A percentile compares a stretch with the other conserved stretches of the same genome.
Conservation (phyloP, 1,140 invertebrate genomes). For the Daktulosphaira vitifoliae region DNA sequence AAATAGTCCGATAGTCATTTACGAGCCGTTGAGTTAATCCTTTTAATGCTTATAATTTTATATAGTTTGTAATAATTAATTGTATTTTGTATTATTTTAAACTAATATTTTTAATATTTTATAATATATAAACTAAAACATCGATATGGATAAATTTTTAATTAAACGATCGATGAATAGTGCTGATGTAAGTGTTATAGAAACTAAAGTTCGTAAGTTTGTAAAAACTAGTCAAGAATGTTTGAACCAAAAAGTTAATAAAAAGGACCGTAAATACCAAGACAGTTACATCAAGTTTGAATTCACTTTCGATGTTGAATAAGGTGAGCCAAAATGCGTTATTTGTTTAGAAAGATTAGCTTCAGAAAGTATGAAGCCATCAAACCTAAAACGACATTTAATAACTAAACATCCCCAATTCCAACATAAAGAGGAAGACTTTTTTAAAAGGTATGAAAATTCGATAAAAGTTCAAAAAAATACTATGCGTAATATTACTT, state of each 20-base stretch:
- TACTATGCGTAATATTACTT: not conserved
- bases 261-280: not conserved
- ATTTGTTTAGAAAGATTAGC: slow-evolving; percentile 3
- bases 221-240: not conserved
- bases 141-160: not conserved
- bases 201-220: not conserved
- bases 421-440: slow-evolving; percentile 9
- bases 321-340: not conserved
- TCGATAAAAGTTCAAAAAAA: not conserved
- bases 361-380: slow-evolving; percentile 10
- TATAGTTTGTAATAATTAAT: no score
- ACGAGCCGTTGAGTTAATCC: no score
- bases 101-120: not conserved
- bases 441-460: slow-evolving; percentile 15
- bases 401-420: not conserved
- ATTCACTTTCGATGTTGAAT: not conserved
- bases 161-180: not conserved
- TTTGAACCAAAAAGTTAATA: not conserved
- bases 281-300: not conserved
- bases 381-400: slow-evolving; percentile 1
- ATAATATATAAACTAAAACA: not conserved
- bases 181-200: not conserved
- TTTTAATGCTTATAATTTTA: no score
- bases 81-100: not conserved
- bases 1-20: not conserved